Percentiles rank a stretch among this genome's conserved stretches.
Evolutionary conservation across 2,797 vertebrate species (phyloP).

Genomic region (Sphaeramia orbicularis): DNA sequence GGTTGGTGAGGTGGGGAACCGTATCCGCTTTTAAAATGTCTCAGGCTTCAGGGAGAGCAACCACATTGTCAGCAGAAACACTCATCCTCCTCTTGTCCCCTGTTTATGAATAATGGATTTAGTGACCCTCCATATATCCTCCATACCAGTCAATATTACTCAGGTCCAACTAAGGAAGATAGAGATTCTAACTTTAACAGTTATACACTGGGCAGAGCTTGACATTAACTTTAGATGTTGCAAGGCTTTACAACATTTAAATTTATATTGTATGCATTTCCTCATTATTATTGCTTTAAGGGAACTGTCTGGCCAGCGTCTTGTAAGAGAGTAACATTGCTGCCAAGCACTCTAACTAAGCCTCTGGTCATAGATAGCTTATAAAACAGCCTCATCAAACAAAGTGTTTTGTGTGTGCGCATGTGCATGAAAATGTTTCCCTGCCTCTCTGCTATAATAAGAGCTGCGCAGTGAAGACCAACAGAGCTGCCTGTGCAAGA

Average conservation of each 20-base stretch:
- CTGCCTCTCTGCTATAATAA: slow-evolving; percentile 40
- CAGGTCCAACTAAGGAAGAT: slow-evolving; percentile 31
- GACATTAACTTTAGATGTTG: slow-evolving; percentile 55
- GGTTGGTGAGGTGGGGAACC: slow-evolving; percentile 53
- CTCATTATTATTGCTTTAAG: slow-evolving; percentile 39
- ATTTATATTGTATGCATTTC: slow-evolving; percentile 19
- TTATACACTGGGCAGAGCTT: slow-evolving; percentile 29
- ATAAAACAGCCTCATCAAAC: slow-evolving; percentile 62
- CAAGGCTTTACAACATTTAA: background rate
- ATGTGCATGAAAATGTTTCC: slow-evolving; percentile 42
- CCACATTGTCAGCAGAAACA: slow-evolving; percentile 76
- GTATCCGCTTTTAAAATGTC: slow-evolving; percentile 71
- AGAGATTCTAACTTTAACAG: slow-evolving; percentile 35
- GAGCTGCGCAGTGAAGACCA: slow-evolving; percentile 41
- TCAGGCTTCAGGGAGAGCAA: slow-evolving; percentile 60
- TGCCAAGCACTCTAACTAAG: slow-evolving; percentile 41
- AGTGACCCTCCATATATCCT: slow-evolving; percentile 65
- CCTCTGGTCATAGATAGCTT: slow-evolving; percentile 51
- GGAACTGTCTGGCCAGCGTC: slow-evolving; percentile 32
- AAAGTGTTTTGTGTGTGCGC: slow-evolving; percentile 12
- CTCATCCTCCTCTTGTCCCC: slow-evolving; percentile 65
- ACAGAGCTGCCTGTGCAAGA: slow-evolving; percentile 44
- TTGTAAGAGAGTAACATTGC: slow-evolving; percentile 34
- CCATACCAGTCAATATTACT: slow-evolving; percentile 57
- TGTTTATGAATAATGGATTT: slow-evolving; percentile 81